Percentiles rank a stretch among this genome's conserved stretches.
Conservation (phyloP, 2,888 invertebrate genomes). For the Blastobasis adustella region DNA sequence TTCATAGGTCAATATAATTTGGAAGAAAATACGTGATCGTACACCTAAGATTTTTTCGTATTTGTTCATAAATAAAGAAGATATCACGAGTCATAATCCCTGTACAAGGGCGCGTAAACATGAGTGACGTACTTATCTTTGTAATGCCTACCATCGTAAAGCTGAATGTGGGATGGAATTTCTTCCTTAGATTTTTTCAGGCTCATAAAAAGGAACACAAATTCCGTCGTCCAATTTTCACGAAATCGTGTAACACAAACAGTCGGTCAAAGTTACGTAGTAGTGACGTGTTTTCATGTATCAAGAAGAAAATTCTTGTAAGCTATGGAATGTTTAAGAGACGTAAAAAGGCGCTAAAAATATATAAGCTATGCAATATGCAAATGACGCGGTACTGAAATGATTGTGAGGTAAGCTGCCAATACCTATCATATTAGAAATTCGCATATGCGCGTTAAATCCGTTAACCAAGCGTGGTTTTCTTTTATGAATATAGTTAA, state of each 20-base stretch:
- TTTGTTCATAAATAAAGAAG: constrained; percentile 55
- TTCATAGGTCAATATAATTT: constrained; percentile 61
- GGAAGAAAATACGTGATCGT: constrained; percentile 46
- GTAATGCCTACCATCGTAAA: constrained; percentile 62
- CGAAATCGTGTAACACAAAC: constrained; percentile 3
- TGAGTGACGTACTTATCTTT: constrained; percentile 59
- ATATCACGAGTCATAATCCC: constrained; percentile 65
- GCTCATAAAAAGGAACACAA: constrained; percentile 11
- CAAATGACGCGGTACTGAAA: too few relatives aligned
- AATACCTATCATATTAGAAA: too few relatives aligned
- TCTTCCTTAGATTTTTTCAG: constrained; percentile 23
- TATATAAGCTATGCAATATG: too few relatives aligned
- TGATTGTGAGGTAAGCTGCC: too few relatives aligned
- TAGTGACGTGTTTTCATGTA: too few relatives aligned
- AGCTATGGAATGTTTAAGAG: too few relatives aligned
- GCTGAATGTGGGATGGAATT: constrained; percentile 44
- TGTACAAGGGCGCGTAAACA: constrained; percentile 62
- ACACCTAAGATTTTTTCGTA: constrained; percentile 40
- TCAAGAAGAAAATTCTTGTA: too few relatives aligned
- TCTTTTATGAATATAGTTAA: too few relatives aligned
- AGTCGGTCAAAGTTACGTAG: constrained; percentile 2
- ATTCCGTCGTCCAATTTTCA: constrained; percentile 2
- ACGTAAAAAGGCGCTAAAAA: too few relatives aligned
- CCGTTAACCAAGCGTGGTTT: too few relatives aligned
- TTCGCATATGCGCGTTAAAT: too few relatives aligned